Evolutionary conservation across 1,140 invertebrate genomes (phyloP), one percentile per base, ranked within the genome.

Genomic region (Coenobita brevimanus): DNA sequence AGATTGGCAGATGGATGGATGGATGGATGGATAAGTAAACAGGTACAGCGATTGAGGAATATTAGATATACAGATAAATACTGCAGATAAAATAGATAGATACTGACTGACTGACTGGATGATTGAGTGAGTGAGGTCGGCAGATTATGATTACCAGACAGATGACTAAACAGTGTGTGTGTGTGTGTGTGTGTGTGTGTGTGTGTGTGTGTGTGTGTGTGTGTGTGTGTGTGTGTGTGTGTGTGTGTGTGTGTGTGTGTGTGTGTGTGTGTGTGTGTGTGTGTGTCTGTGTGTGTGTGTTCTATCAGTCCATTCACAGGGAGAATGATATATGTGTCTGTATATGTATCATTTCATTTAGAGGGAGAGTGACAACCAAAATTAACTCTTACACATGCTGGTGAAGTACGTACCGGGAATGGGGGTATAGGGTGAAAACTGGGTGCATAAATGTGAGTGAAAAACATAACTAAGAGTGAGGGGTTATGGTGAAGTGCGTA

Each of bases 121-220:
- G n/a, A n/a, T n/a, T n/a, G n/a, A n/a, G n/a, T n/a, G n/a, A n/a
- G n/a, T n/a, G n/a, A n/a, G n/a, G n/a, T n/a, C n/a, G n/a, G n/a
- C n/a, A 57, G 54, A n/a, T 13, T 13, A 57, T 57, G 13, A 57
- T 13, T 57, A 57, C 13, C 54, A 57, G 54, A 57, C 54, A 57
- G 54, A 57, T 57, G 54, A 57, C 54, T 13, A 13, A 57, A 57
- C 54, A 57, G 54, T n/a, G n/a, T n/a, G n/a, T n/a, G n/a, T n/a
- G n/a, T n/a, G n/a, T n/a, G 13, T 57, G 13, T 57, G 10, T n/a
- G n/a, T 57, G 54, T 13, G n/a, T 57, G 13, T 38, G 24, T 38
- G 67, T 24, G 67, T 21, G 67, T 71, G 67, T 33, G 67, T 64
- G 33, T 64, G 62, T 64, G 3, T 64, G 62, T 71, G 15, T 71